phyloP scores from a whole-genome alignment of 2,888 invertebrate genomes.

The Agriopis marginaria region DNA sequence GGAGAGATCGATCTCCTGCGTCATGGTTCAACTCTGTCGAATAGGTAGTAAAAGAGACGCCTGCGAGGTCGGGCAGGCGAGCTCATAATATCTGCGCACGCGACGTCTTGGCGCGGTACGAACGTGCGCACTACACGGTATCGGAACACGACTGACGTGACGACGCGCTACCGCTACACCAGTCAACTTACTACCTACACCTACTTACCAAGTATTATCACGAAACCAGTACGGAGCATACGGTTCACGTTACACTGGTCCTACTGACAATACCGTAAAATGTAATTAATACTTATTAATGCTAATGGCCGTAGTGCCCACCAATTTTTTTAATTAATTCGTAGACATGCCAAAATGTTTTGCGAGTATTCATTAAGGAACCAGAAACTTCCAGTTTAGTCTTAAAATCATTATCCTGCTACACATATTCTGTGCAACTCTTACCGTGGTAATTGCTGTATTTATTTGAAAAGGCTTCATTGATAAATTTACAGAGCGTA shows the following conservation, averaged over 20 bases:
- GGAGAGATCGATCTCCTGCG: constrained; percentile 73
- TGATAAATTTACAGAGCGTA: too few relatives aligned
- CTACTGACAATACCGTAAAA: constrained; percentile 40
- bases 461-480: too few relatives aligned
- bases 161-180: constrained; percentile 64
- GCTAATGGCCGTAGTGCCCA: constrained; percentile 18
- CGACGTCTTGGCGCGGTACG: constrained; percentile 59
- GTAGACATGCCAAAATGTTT: neutral
- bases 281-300: constrained; percentile 33
- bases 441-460: neutral
- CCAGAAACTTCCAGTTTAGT: neutral
- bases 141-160: constrained; percentile 69
- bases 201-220: constrained; percentile 43
- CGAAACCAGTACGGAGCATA: constrained; percentile 47
- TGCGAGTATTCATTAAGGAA: neutral
- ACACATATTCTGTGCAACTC: neutral
- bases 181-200: constrained; percentile 47
- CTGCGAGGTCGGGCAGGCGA: constrained; percentile 63
- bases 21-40: constrained; percentile 68
- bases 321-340: constrained; percentile 13
- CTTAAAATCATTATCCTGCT: neutral
- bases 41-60: constrained; percentile 67
- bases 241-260: constrained; percentile 47
- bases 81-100: constrained; percentile 70
- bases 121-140: constrained; percentile 69